Conservation (phyloP, 2,797 vertebrate genomes). For the Peromyscus nudipes region DNA sequence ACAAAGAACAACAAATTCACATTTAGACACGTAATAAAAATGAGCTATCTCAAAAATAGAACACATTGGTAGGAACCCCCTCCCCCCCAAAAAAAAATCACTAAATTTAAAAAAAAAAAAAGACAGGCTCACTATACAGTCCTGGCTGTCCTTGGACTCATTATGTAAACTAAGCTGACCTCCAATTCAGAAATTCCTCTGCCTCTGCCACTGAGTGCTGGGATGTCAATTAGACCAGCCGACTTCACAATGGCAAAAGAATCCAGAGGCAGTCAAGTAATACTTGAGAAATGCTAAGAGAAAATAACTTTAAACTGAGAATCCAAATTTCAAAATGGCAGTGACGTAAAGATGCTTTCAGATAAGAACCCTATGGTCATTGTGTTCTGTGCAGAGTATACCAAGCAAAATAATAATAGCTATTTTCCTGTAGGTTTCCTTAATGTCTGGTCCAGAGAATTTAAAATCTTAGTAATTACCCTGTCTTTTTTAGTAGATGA, state of each 20-base stretch:
- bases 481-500: neutral
- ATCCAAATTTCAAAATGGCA: constrained; percentile 43
- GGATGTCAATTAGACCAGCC: neutral
- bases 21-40: constrained; percentile 46
- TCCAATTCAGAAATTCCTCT: neutral
- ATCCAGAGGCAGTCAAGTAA: neutral
- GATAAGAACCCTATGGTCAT: constrained; percentile 10
- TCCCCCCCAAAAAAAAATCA: neutral
- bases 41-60: neutral
- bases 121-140: neutral
- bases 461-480: neutral
- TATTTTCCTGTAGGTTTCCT: neutral
- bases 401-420: neutral
- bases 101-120: neutral
- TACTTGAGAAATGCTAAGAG: constrained; percentile 4
- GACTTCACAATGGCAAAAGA: neutral
- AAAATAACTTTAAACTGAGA: constrained; percentile 1
- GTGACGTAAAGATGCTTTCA: constrained; percentile 10
- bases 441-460: neutral
- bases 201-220: neutral
- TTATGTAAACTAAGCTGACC: neutral
- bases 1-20: constrained; percentile 54
- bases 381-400: neutral
- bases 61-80: neutral
- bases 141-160: neutral